Base-by-base conservation (phyloP, 2,113 vertebrate genomes). In the Mirounga angustirostris region DNA sequence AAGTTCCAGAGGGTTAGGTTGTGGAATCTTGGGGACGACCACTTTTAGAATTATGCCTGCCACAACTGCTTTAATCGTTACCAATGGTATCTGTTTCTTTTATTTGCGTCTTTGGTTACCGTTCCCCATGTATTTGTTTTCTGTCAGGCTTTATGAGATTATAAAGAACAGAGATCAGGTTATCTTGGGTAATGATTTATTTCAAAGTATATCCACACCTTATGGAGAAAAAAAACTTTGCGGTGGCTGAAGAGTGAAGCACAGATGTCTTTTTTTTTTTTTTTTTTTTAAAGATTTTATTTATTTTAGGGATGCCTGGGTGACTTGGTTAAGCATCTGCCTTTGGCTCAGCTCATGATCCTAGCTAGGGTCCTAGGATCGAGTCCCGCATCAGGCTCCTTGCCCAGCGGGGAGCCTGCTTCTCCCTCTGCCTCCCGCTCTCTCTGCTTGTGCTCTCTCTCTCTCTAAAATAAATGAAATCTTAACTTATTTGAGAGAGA, bases 71-170 rank as follows among this genome's bases (percentile, higher is more conserved):
- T 80, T 82, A 52, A 10, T 85, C 76, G 28, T 93, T 91, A 71
- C 9, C 95, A 88, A 73, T 79, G 36, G 10, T 82, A 56, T 54
- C 26, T 46, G 33, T 74, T 94, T 82, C 22, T 93, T 56, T 73
- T 19, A 46, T 91, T 94, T 83, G 26, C 1, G 28, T 67, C 40
- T 92, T 95, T 83, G n/a, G 26, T 91, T 94, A 61, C 26, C 13
- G 15, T 91, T 95, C 93, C 69, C 40, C 40, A 3, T 54, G 52
- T 81, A 24, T 91, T 50, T 89, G 15, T 86, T 91, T 92, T 73
- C 10, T 50, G 40, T 88, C 21, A 26, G 43, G 4, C 67, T 76
- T 96, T 95, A 76, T 88, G 52, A 81, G 88, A 93, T 65, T 92
- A 43, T 11, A 82, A 54, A 97, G 87, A 67, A 79, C 28, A 59